Evolutionary conservation across 2,797 vertebrate genomes (phyloP), one percentile per base, ranked within the genome.

Genomic region (Hylomyscus alleni): DNA sequence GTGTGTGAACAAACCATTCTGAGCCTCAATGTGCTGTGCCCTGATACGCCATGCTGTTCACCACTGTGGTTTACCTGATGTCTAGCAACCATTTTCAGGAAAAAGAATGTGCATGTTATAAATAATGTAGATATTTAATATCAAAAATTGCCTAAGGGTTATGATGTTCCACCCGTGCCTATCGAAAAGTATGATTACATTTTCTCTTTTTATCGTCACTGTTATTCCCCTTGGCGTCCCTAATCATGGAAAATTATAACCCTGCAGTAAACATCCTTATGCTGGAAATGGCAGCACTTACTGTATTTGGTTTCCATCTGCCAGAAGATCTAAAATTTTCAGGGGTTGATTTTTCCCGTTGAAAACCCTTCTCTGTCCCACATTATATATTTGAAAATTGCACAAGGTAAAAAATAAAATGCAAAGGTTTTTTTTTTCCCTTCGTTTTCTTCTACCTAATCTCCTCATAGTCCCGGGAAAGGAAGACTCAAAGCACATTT

Each of bases 401-500:
- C 97, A 97, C 95, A 93, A 97, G 97, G 95, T 98, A 58, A 58
- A 58, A 58, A 54, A 98, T 98, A 98, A 98, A 98, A 98, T 98
- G 67, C 0, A 92, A 75, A n/a, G 76, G 50, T 96, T 91, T 80
- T 81, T 81, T 98, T 94, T 24, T 89, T 83, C 97, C 90, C 97
- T 97, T 97, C 97, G 93, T 97, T 98, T 98, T 96, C 95, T 98
- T 98, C 97, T 98, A 98, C 98, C 98, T 97, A 97, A 98, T 98
- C 97, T 98, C 94, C 97, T 94, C 98, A 97, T 98, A 98, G 97
- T 98, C 98, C 92, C 97, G 97, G 97, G 98, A 98, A 98, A 98
- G 99, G 98, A 99, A 99, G 98, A 98, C 98, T 98, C 98, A 98
- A 98, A 24, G 98, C 98, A 98, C 98, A 98, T 98, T 99, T 98